phyloP scores from a whole-genome alignment of 2,113 vertebrate genomes.

The Caretta caretta region DNA sequence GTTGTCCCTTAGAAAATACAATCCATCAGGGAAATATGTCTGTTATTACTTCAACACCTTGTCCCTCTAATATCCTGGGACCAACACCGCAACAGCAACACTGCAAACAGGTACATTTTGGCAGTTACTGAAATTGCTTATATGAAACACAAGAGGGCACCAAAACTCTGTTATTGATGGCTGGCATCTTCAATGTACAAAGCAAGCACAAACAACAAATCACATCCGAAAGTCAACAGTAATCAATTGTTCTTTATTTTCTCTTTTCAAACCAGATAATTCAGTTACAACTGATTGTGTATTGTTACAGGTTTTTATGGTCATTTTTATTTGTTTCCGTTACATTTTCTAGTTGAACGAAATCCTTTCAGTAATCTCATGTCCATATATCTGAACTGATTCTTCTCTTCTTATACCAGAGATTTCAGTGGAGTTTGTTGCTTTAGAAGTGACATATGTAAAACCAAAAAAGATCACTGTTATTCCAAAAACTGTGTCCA shows the following conservation, averaged over 20 bases:
- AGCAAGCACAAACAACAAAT: neutral
- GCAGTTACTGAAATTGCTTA: neutral
- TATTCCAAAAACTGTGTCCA: neutral
- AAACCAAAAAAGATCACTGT: neutral
- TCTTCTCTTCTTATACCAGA: neutral
- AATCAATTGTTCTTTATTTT: neutral
- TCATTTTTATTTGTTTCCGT: neutral
- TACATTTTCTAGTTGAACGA: neutral
- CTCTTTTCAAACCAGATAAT: neutral
- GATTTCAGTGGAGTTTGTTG: conserved; percentile 1
- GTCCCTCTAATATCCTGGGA: neutral
- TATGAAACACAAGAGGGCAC: conserved; percentile 69
- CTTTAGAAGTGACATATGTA: neutral
- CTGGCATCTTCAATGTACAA: accelerated
- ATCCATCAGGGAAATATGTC: too few relatives aligned
- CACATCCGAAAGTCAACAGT: neutral
- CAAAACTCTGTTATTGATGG: conserved; percentile 21
- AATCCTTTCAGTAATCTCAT: neutral
- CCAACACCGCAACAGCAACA: neutral
- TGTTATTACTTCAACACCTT: neutral
- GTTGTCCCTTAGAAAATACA: too few relatives aligned
- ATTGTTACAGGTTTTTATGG: neutral
- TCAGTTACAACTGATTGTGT: neutral
- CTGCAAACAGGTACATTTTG: neutral
- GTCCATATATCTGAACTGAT: conserved; percentile 14